Evolutionary conservation across 2,797 vertebrate genomes (phyloP), one percentile per base, ranked within the genome.

Genomic region (Gallinago stenura): DNA sequence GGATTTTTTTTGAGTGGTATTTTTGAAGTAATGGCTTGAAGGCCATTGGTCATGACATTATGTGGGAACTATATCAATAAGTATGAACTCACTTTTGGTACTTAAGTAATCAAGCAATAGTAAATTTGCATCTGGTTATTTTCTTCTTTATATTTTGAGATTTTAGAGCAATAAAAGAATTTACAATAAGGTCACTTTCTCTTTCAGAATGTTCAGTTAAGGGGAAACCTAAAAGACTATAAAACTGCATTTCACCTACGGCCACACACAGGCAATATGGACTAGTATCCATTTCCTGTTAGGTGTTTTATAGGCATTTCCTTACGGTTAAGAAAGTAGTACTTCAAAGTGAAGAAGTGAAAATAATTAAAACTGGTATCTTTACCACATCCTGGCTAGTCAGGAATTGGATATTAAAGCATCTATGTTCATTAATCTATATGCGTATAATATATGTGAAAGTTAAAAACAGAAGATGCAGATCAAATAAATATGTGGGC

Each of bases 181-280:
- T 89, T 94, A 21, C 83, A 91, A 18, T 96, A 96, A 96, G 62
- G 86, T 90, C 19, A 11, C 46, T 22, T 90, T 94, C 53, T 95
- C 65, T 96, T 97, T 95, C 89, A 88, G 83, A 87, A 91, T 86
- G 31, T 81, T 87, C 94, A 88, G 64, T 93, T 95, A 83, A 96
- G 76, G 51, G 96, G 83, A 95, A 97, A 70, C 8, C 13, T 93
- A 56, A 92, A 97, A 97, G 87, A 65, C 69, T 93, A 15, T 91
- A 88, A 94, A 96, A 92, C 70, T 96, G 69, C 50, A 37, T 75
- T 66, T 94, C 89, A 70, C 62, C 71, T 93, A 64, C 35, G 73
- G 72, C 71, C 69, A 89, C 19, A 6, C 37, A 93, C 53, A 78
- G 58, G 25, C 75, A 81, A 51, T 86, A 87, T 28, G 62, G 78